Conservation (phyloP, 2,888 invertebrate species). For the Platypus cylindrus region DNA sequence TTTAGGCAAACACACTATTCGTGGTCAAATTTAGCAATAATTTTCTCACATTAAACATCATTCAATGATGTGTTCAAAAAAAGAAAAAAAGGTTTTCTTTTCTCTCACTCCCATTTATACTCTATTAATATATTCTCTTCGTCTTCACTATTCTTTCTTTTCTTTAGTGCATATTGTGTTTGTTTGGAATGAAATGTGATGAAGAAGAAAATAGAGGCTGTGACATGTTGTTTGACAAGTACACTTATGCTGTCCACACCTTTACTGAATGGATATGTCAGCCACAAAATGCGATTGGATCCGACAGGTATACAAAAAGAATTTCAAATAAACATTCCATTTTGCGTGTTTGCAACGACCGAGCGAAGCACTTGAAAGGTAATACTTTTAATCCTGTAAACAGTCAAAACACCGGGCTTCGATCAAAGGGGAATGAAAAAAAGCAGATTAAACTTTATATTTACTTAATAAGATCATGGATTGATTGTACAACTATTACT, state of each 20-base stretch:
- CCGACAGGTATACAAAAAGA: slow-evolving; percentile 29
- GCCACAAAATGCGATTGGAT: slow-evolving; percentile 29
- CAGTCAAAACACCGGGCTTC: slow-evolving; percentile 16
- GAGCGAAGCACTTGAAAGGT: slow-evolving; percentile 17
- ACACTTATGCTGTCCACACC: slow-evolving; percentile 33
- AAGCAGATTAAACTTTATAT: slow-evolving; percentile 6
- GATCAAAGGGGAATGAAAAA: slow-evolving; percentile 11
- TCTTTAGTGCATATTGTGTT: no score
- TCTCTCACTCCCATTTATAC: no score
- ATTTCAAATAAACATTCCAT: slow-evolving; percentile 15
- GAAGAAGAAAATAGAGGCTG: slow-evolving; percentile 16
- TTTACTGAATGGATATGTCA: slow-evolving; percentile 26
- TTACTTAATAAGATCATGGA: slow-evolving; percentile 16
- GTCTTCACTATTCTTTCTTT: no score
- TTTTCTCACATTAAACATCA: no score
- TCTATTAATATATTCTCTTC: no score
- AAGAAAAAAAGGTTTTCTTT: no score
- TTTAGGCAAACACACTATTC: no score
- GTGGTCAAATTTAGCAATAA: no score
- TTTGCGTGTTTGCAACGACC: no score
- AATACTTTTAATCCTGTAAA: slow-evolving; percentile 17
- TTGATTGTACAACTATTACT: no score
- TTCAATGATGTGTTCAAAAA: no score
- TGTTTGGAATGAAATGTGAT: no score
- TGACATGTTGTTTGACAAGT: slow-evolving; percentile 35